Conservation (phyloP, 2,888 invertebrate species). For the Spatulosminthurus flaviceps region DNA sequence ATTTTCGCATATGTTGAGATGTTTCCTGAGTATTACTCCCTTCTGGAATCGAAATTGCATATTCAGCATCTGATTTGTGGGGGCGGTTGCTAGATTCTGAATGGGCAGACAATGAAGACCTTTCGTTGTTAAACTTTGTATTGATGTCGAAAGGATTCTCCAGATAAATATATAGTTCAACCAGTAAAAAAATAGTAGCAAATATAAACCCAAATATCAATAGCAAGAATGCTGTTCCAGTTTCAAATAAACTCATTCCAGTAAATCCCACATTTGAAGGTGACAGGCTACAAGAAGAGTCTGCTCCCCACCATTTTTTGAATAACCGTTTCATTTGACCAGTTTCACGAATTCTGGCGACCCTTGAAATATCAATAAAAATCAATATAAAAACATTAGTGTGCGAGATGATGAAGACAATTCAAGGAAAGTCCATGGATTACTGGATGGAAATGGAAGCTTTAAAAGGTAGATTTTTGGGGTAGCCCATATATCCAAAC, state of each 20-base stretch:
- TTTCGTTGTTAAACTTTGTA: neutral
- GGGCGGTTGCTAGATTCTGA: neutral
- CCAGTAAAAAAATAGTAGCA: conserved; percentile 44
- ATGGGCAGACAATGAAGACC: neutral
- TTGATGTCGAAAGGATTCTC: neutral
- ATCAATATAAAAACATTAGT: no score
- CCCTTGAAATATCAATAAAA: no score
- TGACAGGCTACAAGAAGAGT: conserved; percentile 50
- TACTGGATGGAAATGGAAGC: conserved; percentile 57
- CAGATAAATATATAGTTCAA: conserved; percentile 45
- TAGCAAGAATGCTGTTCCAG: conserved; percentile 60
- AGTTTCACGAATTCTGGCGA: conserved; percentile 58
- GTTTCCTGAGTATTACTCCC: neutral
- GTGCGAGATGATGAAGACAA: no score
- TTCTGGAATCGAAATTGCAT: conserved; percentile 15
- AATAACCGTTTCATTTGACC: conserved; percentile 60
- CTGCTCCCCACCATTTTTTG: conserved; percentile 62
- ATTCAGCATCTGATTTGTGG: neutral
- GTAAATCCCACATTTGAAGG: conserved; percentile 47
- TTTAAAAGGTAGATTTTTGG: conserved; percentile 58
- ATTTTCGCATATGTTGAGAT: neutral
- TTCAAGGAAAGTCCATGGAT: no score
- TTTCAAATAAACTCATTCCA: conserved; percentile 58
- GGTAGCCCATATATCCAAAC: conserved; percentile 63
- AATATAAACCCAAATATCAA: conserved; percentile 52